A percentile compares a stretch with the other conserved stretches of the same genome.
These are phyloP conservation scores for Pantherophis guttatus DNA, from an alignment of 2,113 vertebrate genomes.

Conservation along the genomic window DNA sequence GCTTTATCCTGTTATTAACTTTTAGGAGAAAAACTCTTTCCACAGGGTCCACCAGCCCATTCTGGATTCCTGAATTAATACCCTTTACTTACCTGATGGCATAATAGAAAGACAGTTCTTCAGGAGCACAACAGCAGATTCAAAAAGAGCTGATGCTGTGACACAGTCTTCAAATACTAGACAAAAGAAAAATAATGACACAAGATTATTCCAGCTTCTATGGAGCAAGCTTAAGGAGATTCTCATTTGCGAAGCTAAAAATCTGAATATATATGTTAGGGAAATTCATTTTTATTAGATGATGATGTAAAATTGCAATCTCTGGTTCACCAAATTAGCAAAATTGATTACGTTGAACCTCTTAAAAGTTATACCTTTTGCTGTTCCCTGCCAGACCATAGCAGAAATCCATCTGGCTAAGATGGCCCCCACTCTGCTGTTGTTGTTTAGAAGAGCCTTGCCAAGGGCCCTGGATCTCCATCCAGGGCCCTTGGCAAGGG, in stretches of 20 bases:
- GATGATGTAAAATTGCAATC: background rate
- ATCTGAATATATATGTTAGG: background rate
- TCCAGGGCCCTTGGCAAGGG: background rate
- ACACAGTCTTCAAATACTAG: slow-evolving; percentile 86
- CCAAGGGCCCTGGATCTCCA: background rate
- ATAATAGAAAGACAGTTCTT: slow-evolving; percentile 86
- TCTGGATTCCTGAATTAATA: background rate
- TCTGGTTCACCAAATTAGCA: background rate
- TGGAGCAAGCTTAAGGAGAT: background rate
- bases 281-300: background rate
- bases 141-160: slow-evolving; percentile 81
- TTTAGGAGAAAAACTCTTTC: background rate
- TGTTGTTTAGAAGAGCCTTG: background rate
- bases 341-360: background rate
- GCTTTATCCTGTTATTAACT: no score
- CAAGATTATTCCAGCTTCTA: background rate
- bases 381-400: background rate
- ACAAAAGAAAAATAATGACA: background rate
- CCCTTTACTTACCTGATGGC: slow-evolving; percentile 81
- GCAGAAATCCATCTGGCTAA: background rate
- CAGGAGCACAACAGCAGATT: slow-evolving; percentile 83
- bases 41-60: background rate
- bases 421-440: background rate
- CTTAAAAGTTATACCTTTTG: background rate
- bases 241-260: background rate